phyloP scores from a whole-genome alignment of 2,888 invertebrate species.

The Drosophila prostipennis region DNA sequence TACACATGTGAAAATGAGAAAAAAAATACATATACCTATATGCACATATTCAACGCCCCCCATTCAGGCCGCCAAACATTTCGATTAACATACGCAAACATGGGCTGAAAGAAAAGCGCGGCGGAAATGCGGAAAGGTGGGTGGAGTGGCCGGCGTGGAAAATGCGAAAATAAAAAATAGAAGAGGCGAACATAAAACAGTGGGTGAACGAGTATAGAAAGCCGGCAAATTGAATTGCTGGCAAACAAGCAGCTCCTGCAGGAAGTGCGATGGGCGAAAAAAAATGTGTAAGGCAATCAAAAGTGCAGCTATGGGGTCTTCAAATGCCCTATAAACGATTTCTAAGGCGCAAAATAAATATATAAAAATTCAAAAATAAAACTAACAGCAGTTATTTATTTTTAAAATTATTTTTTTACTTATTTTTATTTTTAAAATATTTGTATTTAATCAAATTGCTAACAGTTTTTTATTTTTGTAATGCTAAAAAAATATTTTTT shows the following conservation, averaged over 20 bases:
- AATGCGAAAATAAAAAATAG: background rate
- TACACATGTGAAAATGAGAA: conserved; percentile 40
- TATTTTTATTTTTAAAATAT: no score
- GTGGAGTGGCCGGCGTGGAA: conserved; percentile 4
- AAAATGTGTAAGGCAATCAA: background rate
- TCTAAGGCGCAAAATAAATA: background rate
- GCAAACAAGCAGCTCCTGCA: conserved; percentile 57
- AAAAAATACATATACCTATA: background rate
- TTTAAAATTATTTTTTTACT: no score
- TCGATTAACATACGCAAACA: conserved; percentile 77
- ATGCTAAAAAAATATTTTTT: no score
- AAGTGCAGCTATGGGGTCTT: background rate
- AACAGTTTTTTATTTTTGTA: no score
- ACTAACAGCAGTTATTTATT: no score
- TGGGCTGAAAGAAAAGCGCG: conserved; percentile 10
- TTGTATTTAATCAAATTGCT: no score
- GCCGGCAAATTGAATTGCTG: conserved; percentile 70
- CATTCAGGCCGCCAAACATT: conserved; percentile 68
- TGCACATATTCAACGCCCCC: conserved; percentile 12
- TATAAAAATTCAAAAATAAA: background rate
- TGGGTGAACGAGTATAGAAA: conserved; percentile 45
- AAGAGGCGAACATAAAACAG: conserved; percentile 11
- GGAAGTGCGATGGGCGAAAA: conserved; percentile 21
- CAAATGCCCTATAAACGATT: background rate
- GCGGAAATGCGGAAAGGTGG: conserved; percentile 14